A percentile compares a stretch with the other conserved stretches of the same genome.
These are phyloP conservation scores for Macrochelys suwanniensis DNA, from an alignment of 2,797 vertebrate genomes.

Conservation along the genomic window DNA sequence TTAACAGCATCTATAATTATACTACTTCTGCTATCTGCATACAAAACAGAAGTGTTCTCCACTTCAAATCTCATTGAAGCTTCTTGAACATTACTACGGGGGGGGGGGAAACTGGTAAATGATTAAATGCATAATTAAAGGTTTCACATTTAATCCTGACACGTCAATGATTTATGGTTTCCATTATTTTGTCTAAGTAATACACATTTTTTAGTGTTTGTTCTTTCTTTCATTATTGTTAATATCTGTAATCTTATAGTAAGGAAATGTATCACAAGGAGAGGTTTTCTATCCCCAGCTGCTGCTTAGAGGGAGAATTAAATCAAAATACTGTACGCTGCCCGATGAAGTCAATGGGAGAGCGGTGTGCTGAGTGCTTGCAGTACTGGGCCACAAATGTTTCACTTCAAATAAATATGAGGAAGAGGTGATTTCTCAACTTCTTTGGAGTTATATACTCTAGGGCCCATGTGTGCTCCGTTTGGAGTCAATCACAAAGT, in stretches of 20 bases:
- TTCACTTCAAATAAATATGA: constrained; percentile 37
- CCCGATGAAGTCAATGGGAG: constrained; percentile 29
- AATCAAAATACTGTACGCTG: constrained; percentile 43
- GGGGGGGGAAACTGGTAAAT: constrained; percentile 56
- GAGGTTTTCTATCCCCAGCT: constrained; percentile 37
- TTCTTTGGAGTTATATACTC: constrained; percentile 42
- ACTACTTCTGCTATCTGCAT: constrained; percentile 25
- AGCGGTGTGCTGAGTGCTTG: neutral
- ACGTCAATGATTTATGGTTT: constrained; percentile 68
- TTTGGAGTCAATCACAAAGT: neutral
- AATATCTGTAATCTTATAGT: constrained; percentile 47
- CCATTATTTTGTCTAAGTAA: constrained; percentile 73
- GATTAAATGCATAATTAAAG: constrained; percentile 76
- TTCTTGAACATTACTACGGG: constrained; percentile 42
- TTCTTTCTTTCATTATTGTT: constrained; percentile 33
- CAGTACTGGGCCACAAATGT: neutral
- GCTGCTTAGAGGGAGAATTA: constrained; percentile 29
- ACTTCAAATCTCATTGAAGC: constrained; percentile 50
- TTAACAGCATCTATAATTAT: neutral
- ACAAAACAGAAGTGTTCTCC: constrained; percentile 32
- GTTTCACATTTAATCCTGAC: constrained; percentile 65
- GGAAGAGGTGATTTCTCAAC: neutral
- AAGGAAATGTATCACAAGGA: constrained; percentile 55
- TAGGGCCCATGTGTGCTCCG: constrained; percentile 49
- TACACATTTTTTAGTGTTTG: constrained; percentile 32